Conservation (phyloP, 2,113 vertebrate species). For the Geococcyx californianus region DNA sequence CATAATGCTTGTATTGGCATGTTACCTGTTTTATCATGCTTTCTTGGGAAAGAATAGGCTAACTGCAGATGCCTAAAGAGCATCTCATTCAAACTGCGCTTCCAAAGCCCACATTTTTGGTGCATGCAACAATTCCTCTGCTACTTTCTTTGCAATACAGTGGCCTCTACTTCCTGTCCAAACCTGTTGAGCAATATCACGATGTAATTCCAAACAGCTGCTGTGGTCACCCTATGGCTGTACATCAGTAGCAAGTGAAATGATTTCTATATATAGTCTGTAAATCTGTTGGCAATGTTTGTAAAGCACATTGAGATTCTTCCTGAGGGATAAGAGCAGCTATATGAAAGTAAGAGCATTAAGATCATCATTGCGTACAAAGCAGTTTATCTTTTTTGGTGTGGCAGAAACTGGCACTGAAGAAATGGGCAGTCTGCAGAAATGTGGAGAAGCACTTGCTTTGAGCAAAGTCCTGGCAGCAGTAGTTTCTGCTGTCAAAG, state of each 20-base stretch:
- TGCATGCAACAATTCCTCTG: neutral
- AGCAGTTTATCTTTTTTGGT: neutral
- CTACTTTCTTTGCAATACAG: neutral
- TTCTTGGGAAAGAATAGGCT: neutral
- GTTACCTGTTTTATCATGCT: neutral
- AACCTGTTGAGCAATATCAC: neutral
- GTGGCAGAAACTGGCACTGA: neutral
- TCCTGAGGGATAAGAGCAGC: conserved; percentile 5
- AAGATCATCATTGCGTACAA: neutral
- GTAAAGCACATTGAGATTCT: conserved; percentile 2
- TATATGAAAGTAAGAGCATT: conserved; percentile 4
- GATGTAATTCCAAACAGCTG: conserved; percentile 39
- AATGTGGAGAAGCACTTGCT: neutral
- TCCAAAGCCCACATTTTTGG: neutral
- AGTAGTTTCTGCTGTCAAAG: neutral
- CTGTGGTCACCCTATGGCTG: conserved; percentile 39
- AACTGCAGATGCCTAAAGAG: neutral
- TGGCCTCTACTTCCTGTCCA: conserved; percentile 2
- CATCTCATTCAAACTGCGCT: neutral
- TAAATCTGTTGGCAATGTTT: conserved; percentile 25
- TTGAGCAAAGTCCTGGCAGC: neutral
- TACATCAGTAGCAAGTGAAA: conserved; percentile 50
- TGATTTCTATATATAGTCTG: conserved; percentile 62
- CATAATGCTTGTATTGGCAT: neutral
- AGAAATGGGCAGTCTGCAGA: neutral